phyloP scores from a whole-genome alignment of 2,888 invertebrate species.

The Nasonia oneida region DNA sequence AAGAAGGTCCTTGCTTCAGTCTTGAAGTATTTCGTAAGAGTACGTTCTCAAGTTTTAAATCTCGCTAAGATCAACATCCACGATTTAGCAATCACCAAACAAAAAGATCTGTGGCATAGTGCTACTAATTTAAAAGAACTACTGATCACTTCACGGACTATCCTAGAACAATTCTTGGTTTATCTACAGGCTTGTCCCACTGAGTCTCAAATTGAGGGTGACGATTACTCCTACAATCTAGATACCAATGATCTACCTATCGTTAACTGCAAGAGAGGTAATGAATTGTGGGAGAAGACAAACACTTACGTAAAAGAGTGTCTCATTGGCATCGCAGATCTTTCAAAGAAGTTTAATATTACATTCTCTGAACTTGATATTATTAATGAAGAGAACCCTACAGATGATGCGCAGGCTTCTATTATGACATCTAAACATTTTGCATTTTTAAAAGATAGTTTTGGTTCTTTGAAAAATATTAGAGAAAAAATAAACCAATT shows the following conservation, averaged over 20 bases:
- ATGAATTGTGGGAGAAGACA: conserved; percentile 68
- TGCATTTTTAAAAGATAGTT: conserved; percentile 66
- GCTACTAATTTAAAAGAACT: conserved; percentile 80
- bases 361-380: conserved; percentile 56
- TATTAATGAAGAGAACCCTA: conserved; percentile 18
- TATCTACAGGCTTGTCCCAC: conserved; percentile 84
- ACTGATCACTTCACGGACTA: conserved; percentile 80
- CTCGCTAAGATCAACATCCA: conserved; percentile 73
- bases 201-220: conserved; percentile 69
- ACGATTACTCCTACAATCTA: conserved; percentile 68
- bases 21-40: conserved; percentile 70
- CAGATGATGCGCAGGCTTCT: conserved; percentile 42
- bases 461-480: conserved; percentile 63
- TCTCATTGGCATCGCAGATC: conserved; percentile 63
- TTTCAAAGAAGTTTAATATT: conserved; percentile 64
- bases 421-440: conserved; percentile 69
- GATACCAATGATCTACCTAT: conserved; percentile 66
- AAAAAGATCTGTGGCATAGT: conserved; percentile 77
- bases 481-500: conserved; percentile 63
- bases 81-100: conserved; percentile 73
- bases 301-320: conserved; percentile 67
- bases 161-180: conserved; percentile 85
- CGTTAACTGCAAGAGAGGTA: conserved; percentile 69
- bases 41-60: conserved; percentile 69
- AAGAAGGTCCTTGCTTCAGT: conserved; percentile 83